These are phyloP conservation scores for Pelagia noctiluca DNA, from an alignment of 30 jellyfish, hydroid and myxozoan genomes.

Conservation along the genomic window DNA sequence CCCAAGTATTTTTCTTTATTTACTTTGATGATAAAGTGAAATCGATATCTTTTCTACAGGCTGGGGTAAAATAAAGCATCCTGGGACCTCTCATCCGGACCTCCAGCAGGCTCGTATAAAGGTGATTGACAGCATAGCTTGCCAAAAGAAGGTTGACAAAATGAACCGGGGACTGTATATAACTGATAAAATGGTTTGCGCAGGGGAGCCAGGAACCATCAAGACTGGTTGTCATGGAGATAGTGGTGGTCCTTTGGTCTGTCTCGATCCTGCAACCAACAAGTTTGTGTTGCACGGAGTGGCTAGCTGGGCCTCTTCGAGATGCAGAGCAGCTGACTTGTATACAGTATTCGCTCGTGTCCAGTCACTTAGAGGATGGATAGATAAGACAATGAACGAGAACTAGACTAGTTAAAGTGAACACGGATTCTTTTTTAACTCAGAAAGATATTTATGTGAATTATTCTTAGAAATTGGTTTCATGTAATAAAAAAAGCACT, in stretches of 20 bases:
- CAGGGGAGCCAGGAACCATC: conserved; percentile 49
- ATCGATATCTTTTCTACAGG: no score
- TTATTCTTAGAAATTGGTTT: no score
- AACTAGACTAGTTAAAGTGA: no score
- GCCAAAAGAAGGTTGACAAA: conserved; percentile 57
- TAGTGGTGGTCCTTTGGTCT: conserved; percentile 85
- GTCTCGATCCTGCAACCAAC: conserved; percentile 47
- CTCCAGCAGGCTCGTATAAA: conserved; percentile 72
- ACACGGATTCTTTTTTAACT: no score
- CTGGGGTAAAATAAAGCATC: conserved; percentile 75
- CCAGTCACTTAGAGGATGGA: conserved; percentile 67
- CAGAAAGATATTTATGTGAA: no score
- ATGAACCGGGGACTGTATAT: conserved; percentile 48
- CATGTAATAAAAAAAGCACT: no score
- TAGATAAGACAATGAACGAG: conserved; percentile 25
- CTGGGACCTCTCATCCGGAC: conserved; percentile 51
- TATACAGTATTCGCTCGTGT: conserved; percentile 78
- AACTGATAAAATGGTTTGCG: conserved; percentile 69
- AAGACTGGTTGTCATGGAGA: conserved; percentile 88
- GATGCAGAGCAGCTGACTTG: conserved; percentile 54
- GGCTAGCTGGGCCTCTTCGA: conserved; percentile 86
- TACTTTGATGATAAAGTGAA: no score
- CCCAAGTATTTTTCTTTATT: no score
- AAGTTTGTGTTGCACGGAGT: conserved; percentile 76
- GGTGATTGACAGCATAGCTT: conserved; percentile 34